Evolutionary conservation across 2,797 vertebrate species (phyloP).

Genomic region (Euthynnus affinis): DNA sequence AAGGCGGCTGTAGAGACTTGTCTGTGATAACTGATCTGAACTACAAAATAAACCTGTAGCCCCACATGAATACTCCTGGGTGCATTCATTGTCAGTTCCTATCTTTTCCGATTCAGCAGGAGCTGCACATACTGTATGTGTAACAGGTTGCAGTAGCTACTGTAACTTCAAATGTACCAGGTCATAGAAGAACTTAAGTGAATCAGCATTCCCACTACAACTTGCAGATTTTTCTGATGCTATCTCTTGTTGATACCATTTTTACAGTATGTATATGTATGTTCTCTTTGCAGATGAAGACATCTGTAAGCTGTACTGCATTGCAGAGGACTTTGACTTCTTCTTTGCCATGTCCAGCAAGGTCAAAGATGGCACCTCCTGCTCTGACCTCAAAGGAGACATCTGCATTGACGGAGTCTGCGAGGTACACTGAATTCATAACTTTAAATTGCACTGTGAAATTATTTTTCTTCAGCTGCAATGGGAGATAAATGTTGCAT

Average conservation of each 20-base stretch:
- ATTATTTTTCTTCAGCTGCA: neutral
- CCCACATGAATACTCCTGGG: slow-evolving; percentile 45
- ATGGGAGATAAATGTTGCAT: neutral
- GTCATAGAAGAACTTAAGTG: neutral
- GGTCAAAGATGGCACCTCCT: slow-evolving; percentile 96
- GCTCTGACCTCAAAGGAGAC: slow-evolving; percentile 89
- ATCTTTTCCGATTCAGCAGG: slow-evolving; percentile 48
- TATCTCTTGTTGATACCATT: neutral
- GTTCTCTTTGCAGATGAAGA: slow-evolving; percentile 90
- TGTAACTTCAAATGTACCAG: neutral
- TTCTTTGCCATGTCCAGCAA: slow-evolving; percentile 98
- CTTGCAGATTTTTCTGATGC: neutral
- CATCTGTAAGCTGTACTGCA: slow-evolving; percentile 97
- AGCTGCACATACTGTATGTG: slow-evolving; percentile 3
- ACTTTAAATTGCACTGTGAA: slow-evolving; percentile 7
- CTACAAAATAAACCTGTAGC: slow-evolving; percentile 62
- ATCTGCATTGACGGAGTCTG: slow-evolving; percentile 96
- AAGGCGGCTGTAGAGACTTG: slow-evolving; percentile 69
- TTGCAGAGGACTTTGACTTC: slow-evolving; percentile 97
- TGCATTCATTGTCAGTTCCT: slow-evolving; percentile 52
- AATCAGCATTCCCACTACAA: neutral
- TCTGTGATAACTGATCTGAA: slow-evolving; percentile 73
- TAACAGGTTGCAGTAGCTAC: slow-evolving; percentile 27
- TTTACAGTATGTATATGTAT: neutral
- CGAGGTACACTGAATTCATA: slow-evolving; percentile 85